Evolutionary conservation across 1,140 invertebrate genomes (phyloP), one percentile per base, ranked within the genome.

Genomic region (Physella acuta): DNA sequence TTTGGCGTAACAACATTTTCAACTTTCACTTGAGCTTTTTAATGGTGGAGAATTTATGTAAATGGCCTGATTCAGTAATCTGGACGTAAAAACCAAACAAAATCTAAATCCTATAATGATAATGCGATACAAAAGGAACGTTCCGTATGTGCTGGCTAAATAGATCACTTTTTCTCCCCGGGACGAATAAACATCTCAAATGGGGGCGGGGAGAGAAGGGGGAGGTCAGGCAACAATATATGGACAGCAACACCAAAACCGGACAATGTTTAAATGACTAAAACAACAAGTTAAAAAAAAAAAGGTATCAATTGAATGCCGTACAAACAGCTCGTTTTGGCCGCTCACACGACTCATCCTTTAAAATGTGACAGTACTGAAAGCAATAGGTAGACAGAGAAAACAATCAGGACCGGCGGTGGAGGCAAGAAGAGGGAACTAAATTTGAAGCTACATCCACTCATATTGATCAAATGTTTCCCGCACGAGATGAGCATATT

Each of bases 401-500:
- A 44, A 44, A 44, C 39, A 44, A 44, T 11, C 39, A n/a, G n/a
- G n/a, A n/a, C n/a, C n/a, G n/a, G 52, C 20, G 36, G 30, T 20
- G 28, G 36, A 34, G 28, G 53, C 0, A 5, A 28, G 65, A 68
- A 59, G 20, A 31, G 17, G 16, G 67, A 60, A 51, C 49, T 39
- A 60, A 33, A 60, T 55, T 49, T 24, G n/a, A 56, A 59, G 55
- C 28, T 44, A 34, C 33, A 58, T 61, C 59, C 59, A 36, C 59
- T 61, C 26, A 24, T 61, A 61, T 61, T 61, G 59, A 61, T 61
- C 59, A 37, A 37, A 20, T 26, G 24, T 37, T 36, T 39, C 59
- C n/a, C 34, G 59, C 36, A 61, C 28, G 37, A 26, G 36, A 61
- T 61, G 59, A 44, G 59, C 59, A 61, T 61, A 61, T 61, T 61